Base-by-base conservation (phyloP, 2,797 vertebrate species). In the Artibeus lituratus region DNA sequence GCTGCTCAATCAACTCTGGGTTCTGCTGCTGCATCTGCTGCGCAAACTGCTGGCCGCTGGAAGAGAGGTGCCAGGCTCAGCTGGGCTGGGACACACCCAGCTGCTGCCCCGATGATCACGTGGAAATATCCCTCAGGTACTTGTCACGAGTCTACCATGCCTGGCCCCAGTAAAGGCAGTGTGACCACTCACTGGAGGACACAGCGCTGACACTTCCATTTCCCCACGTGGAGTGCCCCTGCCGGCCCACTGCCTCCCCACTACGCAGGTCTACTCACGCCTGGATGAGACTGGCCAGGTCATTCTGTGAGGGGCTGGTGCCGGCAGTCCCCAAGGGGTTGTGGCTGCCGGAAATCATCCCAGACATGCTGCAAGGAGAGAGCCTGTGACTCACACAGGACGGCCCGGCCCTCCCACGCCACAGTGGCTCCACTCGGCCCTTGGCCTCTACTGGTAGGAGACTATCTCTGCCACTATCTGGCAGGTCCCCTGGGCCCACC, bases 21-120 rank as follows among this genome's bases (percentile, higher is more conserved):
- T 99, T 99, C 98, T 99, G 99, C 98, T 99, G 99, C 98, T 99
- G 99, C 99, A 99, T 99, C 98, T 99, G 99, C 98, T 99, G 99
- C 2, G 99, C 99, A 0, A 99, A 99, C 97, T 99, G 99, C 97
- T 99, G 99, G 47, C 99, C 99, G 72, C 99, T 99, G 97, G 0
- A 42, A 65, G 26, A 21, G 65, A 10, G 16, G 32, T 2, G 0
- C 42, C 8, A 1, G 73, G 10, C 70, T 70, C 67, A 16, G 26
- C 10, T 3, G 5, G 1, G 16, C 78, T 7, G 10, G 78, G 24
- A 22, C 29, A 35, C 19, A 24, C 21, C 29, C n/a, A 14, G 49
- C n/a, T 7, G 7, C 49, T 78, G 2, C 55, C 26, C 39, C 10
- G 1, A 8, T 7, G 24, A 59, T 8, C 37, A 59, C 10, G 2